Conservation (phyloP, 2,888 invertebrate genomes). For the Eubasilissa splendida region DNA sequence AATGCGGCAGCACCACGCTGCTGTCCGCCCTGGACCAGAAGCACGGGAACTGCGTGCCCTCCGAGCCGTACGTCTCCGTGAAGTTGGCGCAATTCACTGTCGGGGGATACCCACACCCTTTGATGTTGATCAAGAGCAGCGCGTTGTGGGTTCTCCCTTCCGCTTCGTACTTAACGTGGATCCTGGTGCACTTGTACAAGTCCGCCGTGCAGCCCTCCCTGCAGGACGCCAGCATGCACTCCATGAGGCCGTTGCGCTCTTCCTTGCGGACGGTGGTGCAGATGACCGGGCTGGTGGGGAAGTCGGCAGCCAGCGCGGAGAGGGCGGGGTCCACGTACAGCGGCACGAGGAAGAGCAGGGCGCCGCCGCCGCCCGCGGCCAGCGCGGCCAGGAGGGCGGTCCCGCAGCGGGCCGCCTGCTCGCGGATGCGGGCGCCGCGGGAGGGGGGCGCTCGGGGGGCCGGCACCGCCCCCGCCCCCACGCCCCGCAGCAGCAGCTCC, state of each 20-base stretch:
- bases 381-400: slow-evolving; percentile 67
- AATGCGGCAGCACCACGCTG: slow-evolving; percentile 87
- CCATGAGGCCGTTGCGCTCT: slow-evolving; percentile 81
- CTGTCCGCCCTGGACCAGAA: slow-evolving; percentile 85
- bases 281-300: slow-evolving; percentile 81
- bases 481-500: slow-evolving; percentile 58
- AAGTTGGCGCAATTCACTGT: slow-evolving; percentile 84
- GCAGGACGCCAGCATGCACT: slow-evolving; percentile 87
- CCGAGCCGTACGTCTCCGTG: slow-evolving; percentile 79
- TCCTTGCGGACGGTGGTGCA: slow-evolving; percentile 82
- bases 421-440: slow-evolving; percentile 71
- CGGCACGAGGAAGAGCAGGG: slow-evolving; percentile 70
- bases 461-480: slow-evolving; percentile 70
- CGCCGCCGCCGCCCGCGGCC: slow-evolving; percentile 69
- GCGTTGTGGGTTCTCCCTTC: slow-evolving; percentile 74
- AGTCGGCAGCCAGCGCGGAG: slow-evolving; percentile 81
- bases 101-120: slow-evolving; percentile 89
- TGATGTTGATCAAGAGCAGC: slow-evolving; percentile 83
- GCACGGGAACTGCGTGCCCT: slow-evolving; percentile 79
- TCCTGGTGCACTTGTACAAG: slow-evolving; percentile 79
- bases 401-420: slow-evolving; percentile 64
- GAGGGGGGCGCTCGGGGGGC: slow-evolving; percentile 67
- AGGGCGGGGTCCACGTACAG: slow-evolving; percentile 71
- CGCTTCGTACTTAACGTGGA: slow-evolving; percentile 75
- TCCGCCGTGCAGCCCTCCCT: slow-evolving; percentile 88